Conservation (phyloP, 64 coral and sea anemone species). For the Montipora capricornis region DNA sequence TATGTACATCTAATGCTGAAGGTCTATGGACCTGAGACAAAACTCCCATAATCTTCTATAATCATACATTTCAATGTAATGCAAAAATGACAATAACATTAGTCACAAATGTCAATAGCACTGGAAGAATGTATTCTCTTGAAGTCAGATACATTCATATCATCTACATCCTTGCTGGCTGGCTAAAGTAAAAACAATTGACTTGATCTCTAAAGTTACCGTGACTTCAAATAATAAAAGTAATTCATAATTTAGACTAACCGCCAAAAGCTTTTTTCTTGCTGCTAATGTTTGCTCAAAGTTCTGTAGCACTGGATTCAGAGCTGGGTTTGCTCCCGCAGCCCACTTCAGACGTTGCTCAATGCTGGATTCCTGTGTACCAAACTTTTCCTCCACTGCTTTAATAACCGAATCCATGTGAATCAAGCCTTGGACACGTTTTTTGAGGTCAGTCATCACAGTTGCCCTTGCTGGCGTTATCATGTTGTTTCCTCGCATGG, state of each 20-base stretch:
- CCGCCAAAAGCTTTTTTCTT: slow-evolving; percentile 85
- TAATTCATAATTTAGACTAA: slow-evolving; percentile 39
- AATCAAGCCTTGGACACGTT: slow-evolving; percentile 93
- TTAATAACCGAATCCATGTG: slow-evolving; percentile 88
- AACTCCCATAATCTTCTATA: too few species aligned
- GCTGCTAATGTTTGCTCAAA: slow-evolving; percentile 91
- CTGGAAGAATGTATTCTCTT: too few species aligned
- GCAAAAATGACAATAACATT: too few species aligned
- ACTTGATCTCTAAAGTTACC: too few species aligned
- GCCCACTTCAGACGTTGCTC: slow-evolving; percentile 99
- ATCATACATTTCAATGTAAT: too few species aligned
- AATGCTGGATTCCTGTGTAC: slow-evolving; percentile 91
- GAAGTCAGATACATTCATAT: too few species aligned
- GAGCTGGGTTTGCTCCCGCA: slow-evolving; percentile 94
- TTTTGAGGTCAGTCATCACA: slow-evolving; percentile 96
- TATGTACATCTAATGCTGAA: too few species aligned
- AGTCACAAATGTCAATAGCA: too few species aligned
- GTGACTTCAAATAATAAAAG: too few species aligned
- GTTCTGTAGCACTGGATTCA: slow-evolving; percentile 93
- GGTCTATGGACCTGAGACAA: too few species aligned
- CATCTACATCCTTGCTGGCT: too few species aligned
- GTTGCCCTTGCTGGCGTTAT: slow-evolving; percentile 93
- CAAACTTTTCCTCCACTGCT: slow-evolving; percentile 86
- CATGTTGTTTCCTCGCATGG: slow-evolving; percentile 93
- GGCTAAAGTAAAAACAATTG: too few species aligned